Conservation (phyloP, 2,113 vertebrate species). For the Caranx melampygus region DNA sequence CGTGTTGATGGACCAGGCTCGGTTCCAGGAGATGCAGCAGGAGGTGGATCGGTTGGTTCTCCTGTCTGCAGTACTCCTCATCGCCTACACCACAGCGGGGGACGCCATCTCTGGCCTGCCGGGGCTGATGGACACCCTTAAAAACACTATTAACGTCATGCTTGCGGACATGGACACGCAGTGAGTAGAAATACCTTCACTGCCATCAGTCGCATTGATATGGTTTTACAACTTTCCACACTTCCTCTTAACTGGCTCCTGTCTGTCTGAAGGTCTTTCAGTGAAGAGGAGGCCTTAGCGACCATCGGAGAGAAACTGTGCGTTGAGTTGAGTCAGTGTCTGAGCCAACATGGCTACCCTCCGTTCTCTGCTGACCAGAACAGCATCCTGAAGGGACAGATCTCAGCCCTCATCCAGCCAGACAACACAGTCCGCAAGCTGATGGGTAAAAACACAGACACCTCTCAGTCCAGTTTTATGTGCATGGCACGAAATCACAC, state of each 20-base stretch:
- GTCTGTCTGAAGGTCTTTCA: conserved; percentile 84
- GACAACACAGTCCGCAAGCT: conserved; percentile 90
- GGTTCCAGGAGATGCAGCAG: conserved; percentile 93
- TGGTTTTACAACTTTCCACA: neutral
- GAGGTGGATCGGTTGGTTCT: conserved; percentile 86
- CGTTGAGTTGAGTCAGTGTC: conserved; percentile 87
- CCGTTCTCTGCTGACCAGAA: conserved; percentile 83
- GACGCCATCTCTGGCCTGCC: conserved; percentile 86
- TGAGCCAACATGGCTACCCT: conserved; percentile 87
- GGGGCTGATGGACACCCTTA: conserved; percentile 88
- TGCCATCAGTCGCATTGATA: too few relatives aligned
- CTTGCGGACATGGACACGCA: conserved; percentile 86
- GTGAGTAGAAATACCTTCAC: conserved; percentile 83
- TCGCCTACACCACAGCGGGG: conserved; percentile 89
- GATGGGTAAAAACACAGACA: conserved; percentile 84
- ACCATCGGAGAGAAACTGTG: conserved; percentile 90
- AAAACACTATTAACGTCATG: conserved; percentile 87
- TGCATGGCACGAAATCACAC: too few relatives aligned
- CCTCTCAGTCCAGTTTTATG: too few relatives aligned
- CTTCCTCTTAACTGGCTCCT: neutral
- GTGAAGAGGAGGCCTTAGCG: conserved; percentile 85
- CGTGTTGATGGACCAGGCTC: conserved; percentile 91
- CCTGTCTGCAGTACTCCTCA: conserved; percentile 88
- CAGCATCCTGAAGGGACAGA: conserved; percentile 89
- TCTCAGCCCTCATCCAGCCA: conserved; percentile 82